These are phyloP conservation scores for Leptopilina syphax DNA, from an alignment of 2,888 invertebrate genomes.

Conservation along the genomic window DNA sequence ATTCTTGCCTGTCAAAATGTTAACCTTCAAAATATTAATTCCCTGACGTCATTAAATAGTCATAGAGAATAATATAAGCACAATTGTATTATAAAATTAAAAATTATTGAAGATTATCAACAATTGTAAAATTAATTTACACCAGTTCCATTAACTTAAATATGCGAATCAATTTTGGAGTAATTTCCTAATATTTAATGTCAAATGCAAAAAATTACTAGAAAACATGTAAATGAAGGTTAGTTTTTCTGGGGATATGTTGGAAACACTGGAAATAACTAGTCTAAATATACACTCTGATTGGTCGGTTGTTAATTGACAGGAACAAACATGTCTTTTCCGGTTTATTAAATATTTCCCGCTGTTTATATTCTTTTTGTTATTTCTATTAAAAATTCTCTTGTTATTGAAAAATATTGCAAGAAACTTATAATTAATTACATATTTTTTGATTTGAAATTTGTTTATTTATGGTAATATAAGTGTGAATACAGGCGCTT, in stretches of 20 bases:
- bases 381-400: no score
- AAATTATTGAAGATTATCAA: not conserved
- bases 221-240: not conserved
- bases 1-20: slow-evolving; percentile 11
- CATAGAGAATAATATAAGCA: not conserved
- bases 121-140: not conserved
- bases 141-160: not conserved
- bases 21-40: slow-evolving; percentile 29
- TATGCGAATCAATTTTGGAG: not conserved
- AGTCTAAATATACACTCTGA: not conserved
- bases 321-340: not conserved
- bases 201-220: not conserved
- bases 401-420: no score
- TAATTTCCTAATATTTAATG: not conserved
- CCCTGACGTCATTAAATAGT: not conserved
- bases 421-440: no score
- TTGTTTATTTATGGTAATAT: no score
- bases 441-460: no score
- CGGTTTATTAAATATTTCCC: not conserved
- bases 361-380: no score
- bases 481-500: no score
- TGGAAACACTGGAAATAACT: not conserved
- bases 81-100: not conserved
- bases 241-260: not conserved
- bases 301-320: not conserved